phyloP scores from a whole-genome alignment of 2,888 invertebrate species.

The Epistrophe grossulariae region DNA sequence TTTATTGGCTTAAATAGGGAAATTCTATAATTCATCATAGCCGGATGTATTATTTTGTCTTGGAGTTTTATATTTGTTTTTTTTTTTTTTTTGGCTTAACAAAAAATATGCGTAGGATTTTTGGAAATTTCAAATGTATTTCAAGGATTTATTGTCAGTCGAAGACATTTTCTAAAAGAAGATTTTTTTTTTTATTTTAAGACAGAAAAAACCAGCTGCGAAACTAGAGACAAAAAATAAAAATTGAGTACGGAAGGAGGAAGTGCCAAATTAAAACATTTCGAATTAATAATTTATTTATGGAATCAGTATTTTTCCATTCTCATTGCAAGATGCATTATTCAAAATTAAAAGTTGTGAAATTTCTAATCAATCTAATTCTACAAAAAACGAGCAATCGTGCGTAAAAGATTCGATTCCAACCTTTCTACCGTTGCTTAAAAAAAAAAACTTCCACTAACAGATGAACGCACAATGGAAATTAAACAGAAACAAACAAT shows the following conservation, averaged over 20 bases:
- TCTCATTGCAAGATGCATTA: too few species aligned
- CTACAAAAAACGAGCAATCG: too few species aligned
- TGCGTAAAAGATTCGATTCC: too few species aligned
- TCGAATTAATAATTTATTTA: too few species aligned
- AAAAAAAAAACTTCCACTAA: too few species aligned
- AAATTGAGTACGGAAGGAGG: neutral
- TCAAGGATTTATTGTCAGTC: conserved; percentile 27
- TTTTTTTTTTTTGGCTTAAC: conserved; percentile 28
- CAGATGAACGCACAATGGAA: too few species aligned
- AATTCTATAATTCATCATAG: conserved; percentile 36
- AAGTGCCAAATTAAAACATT: neutral
- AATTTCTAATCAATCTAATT: too few species aligned
- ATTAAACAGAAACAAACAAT: too few species aligned
- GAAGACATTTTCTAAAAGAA: neutral
- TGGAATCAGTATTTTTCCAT: too few species aligned
- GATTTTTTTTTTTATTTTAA: neutral
- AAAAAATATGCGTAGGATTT: conserved; percentile 49
- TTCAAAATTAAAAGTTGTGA: too few species aligned
- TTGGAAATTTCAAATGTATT: neutral
- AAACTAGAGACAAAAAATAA: neutral
- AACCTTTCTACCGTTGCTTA: too few species aligned
- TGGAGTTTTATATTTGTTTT: neutral
- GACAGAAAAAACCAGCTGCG: too few species aligned
- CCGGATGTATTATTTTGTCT: conserved; percentile 32
- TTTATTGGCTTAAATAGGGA: conserved; percentile 29